Evolutionary conservation across 2,888 invertebrate species (phyloP).

Genomic region (Rotaria sp.): DNA sequence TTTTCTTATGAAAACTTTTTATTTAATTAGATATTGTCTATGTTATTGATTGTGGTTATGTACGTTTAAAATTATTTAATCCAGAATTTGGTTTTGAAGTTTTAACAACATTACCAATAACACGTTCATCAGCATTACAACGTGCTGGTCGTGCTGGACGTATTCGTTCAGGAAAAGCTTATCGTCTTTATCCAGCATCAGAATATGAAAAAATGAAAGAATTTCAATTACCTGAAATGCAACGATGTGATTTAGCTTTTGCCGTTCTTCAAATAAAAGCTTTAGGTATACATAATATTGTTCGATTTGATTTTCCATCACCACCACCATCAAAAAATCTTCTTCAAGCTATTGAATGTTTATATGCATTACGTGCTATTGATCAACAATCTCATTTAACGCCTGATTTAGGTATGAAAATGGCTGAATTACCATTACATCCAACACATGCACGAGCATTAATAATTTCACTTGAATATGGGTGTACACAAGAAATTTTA

Average conservation of each 20-base stretch:
- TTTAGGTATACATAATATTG: conserved; percentile 80
- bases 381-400: conserved; percentile 38
- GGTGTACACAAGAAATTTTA: conserved; percentile 82
- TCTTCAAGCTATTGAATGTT: conserved; percentile 72
- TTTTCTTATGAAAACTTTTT: too few relatives aligned
- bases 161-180: conserved; percentile 71
- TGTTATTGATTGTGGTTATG: conserved; percentile 89
- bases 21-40: conserved; percentile 36
- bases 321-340: conserved; percentile 83
- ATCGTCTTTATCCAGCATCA: conserved; percentile 60
- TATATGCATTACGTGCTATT: conserved; percentile 67
- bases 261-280: conserved; percentile 83
- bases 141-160: conserved; percentile 86
- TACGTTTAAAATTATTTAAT: conserved; percentile 83
- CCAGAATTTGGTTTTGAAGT: conserved; percentile 65
- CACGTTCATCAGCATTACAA: conserved; percentile 80
- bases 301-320: conserved; percentile 82
- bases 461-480: conserved; percentile 66
- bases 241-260: conserved; percentile 74
- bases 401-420: conserved; percentile 57
- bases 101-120: conserved; percentile 72
- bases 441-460: conserved; percentile 80
- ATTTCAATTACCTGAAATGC: conserved; percentile 82
- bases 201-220: conserved; percentile 66
- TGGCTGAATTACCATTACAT: conserved; percentile 83